Conservation (phyloP, 2,888 invertebrate genomes). For the Microctonus aethiopoides region DNA sequence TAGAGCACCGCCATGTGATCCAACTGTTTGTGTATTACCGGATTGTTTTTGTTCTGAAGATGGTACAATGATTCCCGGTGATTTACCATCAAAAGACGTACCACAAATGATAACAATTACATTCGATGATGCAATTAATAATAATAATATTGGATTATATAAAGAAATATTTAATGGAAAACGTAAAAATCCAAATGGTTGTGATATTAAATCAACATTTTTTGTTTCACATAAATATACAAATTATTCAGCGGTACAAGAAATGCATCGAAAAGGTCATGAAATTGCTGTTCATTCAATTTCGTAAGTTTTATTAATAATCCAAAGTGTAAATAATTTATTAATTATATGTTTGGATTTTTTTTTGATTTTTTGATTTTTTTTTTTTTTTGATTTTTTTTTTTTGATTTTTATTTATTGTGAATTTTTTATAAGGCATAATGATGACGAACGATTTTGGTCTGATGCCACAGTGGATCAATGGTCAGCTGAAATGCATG, state of each 20-base stretch:
- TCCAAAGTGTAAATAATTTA: background rate
- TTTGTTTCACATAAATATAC: conserved; percentile 94
- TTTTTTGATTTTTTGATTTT: too few species aligned
- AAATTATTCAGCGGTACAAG: conserved; percentile 93
- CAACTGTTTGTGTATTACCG: conserved; percentile 85
- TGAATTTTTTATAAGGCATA: conserved; percentile 83
- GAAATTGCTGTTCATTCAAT: conserved; percentile 95
- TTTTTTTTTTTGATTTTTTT: too few species aligned
- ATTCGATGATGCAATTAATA: conserved; percentile 94
- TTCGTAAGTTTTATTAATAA: conserved; percentile 76
- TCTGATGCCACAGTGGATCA: conserved; percentile 91
- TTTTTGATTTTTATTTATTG: too few species aligned
- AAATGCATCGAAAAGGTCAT: conserved; percentile 90
- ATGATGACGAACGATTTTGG: conserved; percentile 93
- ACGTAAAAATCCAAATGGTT: conserved; percentile 92
- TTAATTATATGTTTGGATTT: too few species aligned
- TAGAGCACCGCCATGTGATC: conserved; percentile 90
- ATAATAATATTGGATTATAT: conserved; percentile 93
- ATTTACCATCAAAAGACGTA: conserved; percentile 84
- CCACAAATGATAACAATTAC: conserved; percentile 96
- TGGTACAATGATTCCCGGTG: conserved; percentile 87
- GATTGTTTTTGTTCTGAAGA: conserved; percentile 96
- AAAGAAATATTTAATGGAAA: conserved; percentile 91
- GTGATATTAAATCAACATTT: conserved; percentile 92
- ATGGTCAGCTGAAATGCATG: conserved; percentile 96